Conservation (phyloP, 2,888 invertebrate genomes). For the Merodon equestris region DNA sequence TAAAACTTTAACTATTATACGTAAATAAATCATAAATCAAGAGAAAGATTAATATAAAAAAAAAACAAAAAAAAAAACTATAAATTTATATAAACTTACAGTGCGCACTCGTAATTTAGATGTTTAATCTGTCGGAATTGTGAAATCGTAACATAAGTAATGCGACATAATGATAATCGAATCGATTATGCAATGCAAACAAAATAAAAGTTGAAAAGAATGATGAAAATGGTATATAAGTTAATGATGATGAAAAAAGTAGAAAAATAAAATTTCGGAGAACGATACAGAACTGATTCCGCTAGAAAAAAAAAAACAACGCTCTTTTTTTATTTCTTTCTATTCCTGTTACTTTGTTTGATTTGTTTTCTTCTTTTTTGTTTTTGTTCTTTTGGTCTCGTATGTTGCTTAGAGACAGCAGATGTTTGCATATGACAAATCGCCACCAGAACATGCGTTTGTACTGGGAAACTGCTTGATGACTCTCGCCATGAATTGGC, state of each 20-base stretch:
- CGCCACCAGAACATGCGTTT: too few relatives aligned
- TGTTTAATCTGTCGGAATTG: constrained; percentile 48
- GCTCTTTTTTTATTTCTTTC: constrained; percentile 25
- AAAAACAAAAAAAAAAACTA: constrained; percentile 16
- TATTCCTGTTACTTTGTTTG: constrained; percentile 2
- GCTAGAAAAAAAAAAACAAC: constrained; percentile 35
- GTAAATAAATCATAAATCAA: too few relatives aligned
- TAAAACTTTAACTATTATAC: too few relatives aligned
- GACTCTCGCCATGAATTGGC: too few relatives aligned
- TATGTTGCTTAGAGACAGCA: too few relatives aligned
- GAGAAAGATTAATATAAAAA: not conserved
- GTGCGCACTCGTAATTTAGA: constrained; percentile 31
- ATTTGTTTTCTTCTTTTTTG: not conserved
- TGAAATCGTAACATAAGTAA: constrained; percentile 44
- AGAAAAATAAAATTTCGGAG: constrained; percentile 14
- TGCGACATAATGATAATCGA: constrained; percentile 39
- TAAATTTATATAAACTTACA: not conserved
- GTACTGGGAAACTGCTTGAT: too few relatives aligned
- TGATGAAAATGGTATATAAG: constrained; percentile 24
- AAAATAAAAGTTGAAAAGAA: not conserved
- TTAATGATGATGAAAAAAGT: constrained; percentile 15
- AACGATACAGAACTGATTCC: constrained; percentile 62
- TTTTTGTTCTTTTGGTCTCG: not conserved
- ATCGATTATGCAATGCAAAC: too few relatives aligned
- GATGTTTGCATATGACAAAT: too few relatives aligned